phyloP scores from a whole-genome alignment of 2,797 vertebrate species.

The Neosilurus mollespiculum region DNA sequence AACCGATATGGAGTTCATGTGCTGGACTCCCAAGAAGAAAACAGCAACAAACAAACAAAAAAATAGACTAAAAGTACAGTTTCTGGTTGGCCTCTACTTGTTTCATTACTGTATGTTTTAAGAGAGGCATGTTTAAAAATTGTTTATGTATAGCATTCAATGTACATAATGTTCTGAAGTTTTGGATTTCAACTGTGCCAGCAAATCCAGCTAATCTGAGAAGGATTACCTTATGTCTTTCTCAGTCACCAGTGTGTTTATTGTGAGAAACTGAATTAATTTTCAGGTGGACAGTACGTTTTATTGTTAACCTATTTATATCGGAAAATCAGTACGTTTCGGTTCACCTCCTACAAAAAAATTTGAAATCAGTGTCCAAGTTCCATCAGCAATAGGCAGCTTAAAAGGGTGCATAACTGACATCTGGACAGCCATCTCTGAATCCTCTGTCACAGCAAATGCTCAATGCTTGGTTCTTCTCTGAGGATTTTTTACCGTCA shows the following conservation, averaged over 20 bases:
- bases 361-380: background rate
- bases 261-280: constrained; percentile 20
- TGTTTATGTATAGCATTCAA: constrained; percentile 52
- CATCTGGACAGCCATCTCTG: constrained; percentile 4
- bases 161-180: constrained; percentile 37
- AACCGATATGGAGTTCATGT: constrained; percentile 68
- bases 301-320: background rate
- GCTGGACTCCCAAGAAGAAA: constrained; percentile 33
- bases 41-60: background rate
- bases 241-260: background rate
- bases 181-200: constrained; percentile 31
- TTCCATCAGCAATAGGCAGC: constrained; percentile 20
- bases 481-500: constrained; percentile 30
- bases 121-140: constrained; percentile 32
- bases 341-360: background rate
- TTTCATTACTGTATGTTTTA: constrained; percentile 22
- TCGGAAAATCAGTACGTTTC: background rate
- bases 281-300: background rate
- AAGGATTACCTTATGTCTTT: background rate
- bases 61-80: constrained; percentile 41
- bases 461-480: constrained; percentile 15
- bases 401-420: constrained; percentile 22
- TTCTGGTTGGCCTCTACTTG: constrained; percentile 49
- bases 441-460: constrained; percentile 14
- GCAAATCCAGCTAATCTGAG: constrained; percentile 12